Percentiles rank a stretch among this genome's conserved stretches.
Evolutionary conservation across 2,888 invertebrate genomes (phyloP).

Genomic region (Gymnoscelis rufifasciata): DNA sequence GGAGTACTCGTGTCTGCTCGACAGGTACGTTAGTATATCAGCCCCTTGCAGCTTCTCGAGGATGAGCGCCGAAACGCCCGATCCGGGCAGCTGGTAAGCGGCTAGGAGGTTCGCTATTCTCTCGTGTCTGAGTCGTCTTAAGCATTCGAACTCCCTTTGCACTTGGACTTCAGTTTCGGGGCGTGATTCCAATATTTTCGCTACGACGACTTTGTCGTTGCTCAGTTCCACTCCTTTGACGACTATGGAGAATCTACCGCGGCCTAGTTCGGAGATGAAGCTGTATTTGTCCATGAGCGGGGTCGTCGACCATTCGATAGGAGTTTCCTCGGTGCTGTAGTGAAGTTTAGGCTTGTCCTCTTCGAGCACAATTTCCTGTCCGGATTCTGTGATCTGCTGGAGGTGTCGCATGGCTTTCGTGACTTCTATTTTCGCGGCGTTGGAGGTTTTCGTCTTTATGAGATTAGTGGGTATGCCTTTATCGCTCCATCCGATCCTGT

Average conservation of each 20-base stretch:
- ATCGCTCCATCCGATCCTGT: constrained; percentile 96
- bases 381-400: constrained; percentile 91
- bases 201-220: constrained; percentile 87
- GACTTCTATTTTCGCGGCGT: constrained; percentile 86
- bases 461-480: constrained; percentile 90
- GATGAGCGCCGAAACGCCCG: constrained; percentile 84
- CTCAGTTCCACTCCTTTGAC: constrained; percentile 87
- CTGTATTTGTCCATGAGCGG: constrained; percentile 86
- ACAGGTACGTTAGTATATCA: constrained; percentile 92
- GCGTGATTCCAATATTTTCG: constrained; percentile 87
- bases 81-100: constrained; percentile 84
- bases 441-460: constrained; percentile 83
- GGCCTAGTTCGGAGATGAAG: constrained; percentile 90
- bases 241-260: constrained; percentile 92
- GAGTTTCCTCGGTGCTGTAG: constrained; percentile 86
- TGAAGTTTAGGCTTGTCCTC: constrained; percentile 83
- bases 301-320: constrained; percentile 85
- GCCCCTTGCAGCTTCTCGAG: constrained; percentile 94
- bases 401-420: constrained; percentile 90
- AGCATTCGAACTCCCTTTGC: constrained; percentile 89
- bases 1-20: constrained; percentile 92
- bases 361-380: constrained; percentile 82
- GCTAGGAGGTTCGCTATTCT: constrained; percentile 87
- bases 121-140: constrained; percentile 91
- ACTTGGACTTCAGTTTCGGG: constrained; percentile 83